phyloP scores from a whole-genome alignment of 2,113 vertebrate species.

The Cairina moschata region DNA sequence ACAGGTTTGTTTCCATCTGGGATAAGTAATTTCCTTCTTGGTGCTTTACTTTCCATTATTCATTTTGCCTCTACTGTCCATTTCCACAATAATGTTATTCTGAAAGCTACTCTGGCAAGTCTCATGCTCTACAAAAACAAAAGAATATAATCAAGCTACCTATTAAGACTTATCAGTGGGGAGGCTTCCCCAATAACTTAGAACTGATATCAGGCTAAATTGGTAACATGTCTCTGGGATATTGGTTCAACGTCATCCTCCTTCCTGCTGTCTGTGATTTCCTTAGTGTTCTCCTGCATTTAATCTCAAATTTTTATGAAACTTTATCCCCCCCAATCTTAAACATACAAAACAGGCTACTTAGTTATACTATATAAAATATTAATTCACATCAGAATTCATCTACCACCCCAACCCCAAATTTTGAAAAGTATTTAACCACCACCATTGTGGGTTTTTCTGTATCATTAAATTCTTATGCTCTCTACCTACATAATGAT shows the following conservation, averaged over 20 bases:
- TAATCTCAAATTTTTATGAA: neutral
- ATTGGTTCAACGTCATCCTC: neutral
- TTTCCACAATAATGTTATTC: neutral
- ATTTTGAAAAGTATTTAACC: neutral
- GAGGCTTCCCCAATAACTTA: neutral
- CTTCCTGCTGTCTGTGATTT: neutral
- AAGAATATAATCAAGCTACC: neutral
- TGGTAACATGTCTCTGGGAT: neutral
- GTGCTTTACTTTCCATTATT: neutral
- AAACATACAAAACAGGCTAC: neutral
- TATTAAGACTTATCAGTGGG: neutral
- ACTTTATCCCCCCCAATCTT: neutral
- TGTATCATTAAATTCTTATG: neutral
- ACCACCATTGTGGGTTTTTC: neutral
- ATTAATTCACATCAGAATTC: neutral
- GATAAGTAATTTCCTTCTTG: neutral
- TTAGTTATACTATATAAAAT: neutral
- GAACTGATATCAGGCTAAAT: neutral
- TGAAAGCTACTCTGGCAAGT: neutral
- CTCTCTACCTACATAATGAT: neutral
- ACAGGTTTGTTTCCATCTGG: neutral
- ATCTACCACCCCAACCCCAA: neutral
- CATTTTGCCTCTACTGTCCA: neutral
- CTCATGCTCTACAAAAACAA: neutral
- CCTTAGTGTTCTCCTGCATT: neutral